phyloP scores from a whole-genome alignment of 2,888 invertebrate genomes.

The Drosophila bunnanda region DNA sequence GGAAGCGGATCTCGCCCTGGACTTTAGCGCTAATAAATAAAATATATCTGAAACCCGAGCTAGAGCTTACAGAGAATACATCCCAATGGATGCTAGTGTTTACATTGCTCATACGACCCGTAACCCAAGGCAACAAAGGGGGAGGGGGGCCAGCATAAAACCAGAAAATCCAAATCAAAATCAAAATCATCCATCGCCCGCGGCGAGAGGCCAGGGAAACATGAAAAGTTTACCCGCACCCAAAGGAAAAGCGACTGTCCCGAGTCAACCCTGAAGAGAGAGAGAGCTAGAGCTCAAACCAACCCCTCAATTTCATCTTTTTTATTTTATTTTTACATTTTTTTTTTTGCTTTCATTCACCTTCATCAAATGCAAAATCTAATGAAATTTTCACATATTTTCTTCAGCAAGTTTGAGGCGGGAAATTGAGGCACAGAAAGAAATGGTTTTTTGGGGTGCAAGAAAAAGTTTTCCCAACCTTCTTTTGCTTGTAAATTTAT shows the following conservation, averaged over 20 bases:
- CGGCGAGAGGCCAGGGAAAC: constrained; percentile 5
- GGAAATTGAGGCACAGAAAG: constrained; percentile 7
- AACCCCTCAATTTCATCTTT: constrained; percentile 12
- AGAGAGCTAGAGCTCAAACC: not conserved
- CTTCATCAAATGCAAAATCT: constrained; percentile 50
- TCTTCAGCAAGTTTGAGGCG: constrained; percentile 22
- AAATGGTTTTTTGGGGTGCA: not conserved
- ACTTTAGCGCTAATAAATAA: not conserved
- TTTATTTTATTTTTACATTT: not conserved
- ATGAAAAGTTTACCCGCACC: constrained; percentile 39
- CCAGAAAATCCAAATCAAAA: constrained; percentile 31
- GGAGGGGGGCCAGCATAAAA: not conserved
- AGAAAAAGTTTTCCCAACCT: not conserved
- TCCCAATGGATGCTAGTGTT: constrained; percentile 10
- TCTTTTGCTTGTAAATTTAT: no score
- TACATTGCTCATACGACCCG: constrained; percentile 33
- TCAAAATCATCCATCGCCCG: constrained; percentile 36
- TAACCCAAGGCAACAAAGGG: constrained; percentile 11
- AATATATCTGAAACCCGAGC: not conserved
- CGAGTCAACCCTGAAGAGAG: not conserved
- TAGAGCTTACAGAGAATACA: not conserved
- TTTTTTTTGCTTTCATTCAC: constrained; percentile 11
- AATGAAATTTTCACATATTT: constrained; percentile 44
- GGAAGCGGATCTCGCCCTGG: not conserved
- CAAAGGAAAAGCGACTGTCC: not conserved